Base-by-base conservation (phyloP, 2,888 invertebrate species). In the Drosophila dives region DNA sequence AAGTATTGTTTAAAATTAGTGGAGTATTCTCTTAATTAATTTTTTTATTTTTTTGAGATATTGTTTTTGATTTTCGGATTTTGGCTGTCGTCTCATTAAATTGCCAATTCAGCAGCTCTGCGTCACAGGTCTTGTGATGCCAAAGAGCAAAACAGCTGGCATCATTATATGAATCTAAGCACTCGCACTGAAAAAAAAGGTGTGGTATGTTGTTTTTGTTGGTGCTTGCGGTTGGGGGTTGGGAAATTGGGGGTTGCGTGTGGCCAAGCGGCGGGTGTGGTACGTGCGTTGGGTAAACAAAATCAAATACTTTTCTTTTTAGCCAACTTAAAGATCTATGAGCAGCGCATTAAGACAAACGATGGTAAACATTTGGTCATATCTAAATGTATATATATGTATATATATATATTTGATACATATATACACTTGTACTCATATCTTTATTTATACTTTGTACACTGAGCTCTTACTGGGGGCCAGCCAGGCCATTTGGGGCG, bases 211-310 rank as follows among this genome's bases (percentile, higher is more conserved):
- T 34, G 29, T 3, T 69, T 20, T 2, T 20, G 20, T 36, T 15
- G 36, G 36, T 3, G 36, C 6, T 40, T 20, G 3, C 55, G 40
- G 20, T 36, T 59, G 54, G 20, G 42, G 40, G 7, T 7, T 20
- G 20, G 7, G 15, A 8, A 23, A 23, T 50, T 29, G 29, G 42
- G 17, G 40, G n/a, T 33, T 45, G 54, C 58, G 26, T 10, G 29
- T 17, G 61, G 54, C 15, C n/a, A 38, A 36, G 58, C 58, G 29
- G 53, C 42, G 64, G 62, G 38, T 34, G 10, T 59, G 23, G 40
- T 75, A 77, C 66, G 64, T 78, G 79, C 63, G 63, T 58, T n/a
- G 80, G 32, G 64, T 80, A 80, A 80, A 80, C 80, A 77, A 77
- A 75, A 62, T 54, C 53, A 79, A 64, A 63, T 60, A 61, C 38